Conservation (phyloP, 2,888 invertebrate genomes). For the Cantharis nigra region DNA sequence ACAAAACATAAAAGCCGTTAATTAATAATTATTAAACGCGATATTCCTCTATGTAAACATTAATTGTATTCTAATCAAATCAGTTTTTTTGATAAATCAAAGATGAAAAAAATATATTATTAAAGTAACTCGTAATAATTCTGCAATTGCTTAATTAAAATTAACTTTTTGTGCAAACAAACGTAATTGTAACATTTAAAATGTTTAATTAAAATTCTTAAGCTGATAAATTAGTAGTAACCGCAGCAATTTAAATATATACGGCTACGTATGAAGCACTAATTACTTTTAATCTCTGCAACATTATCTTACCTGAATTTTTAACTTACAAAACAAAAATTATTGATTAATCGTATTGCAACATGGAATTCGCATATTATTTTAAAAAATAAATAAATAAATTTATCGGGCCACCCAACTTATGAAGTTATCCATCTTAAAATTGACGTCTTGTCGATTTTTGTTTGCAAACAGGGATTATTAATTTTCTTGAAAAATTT, state of each 20-base stretch:
- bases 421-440: background rate
- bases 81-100: background rate
- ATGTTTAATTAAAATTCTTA: background rate
- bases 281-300: background rate
- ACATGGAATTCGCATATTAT: background rate
- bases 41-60: background rate
- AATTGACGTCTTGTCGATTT: background rate
- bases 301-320: background rate
- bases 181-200: background rate
- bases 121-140: background rate
- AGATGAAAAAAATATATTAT: background rate
- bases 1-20: background rate
- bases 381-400: background rate
- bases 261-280: background rate
- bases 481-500: background rate
- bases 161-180: background rate
- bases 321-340: background rate
- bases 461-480: background rate
- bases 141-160: background rate
- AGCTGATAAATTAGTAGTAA: background rate
- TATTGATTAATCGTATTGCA: background rate
- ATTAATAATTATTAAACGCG: background rate
- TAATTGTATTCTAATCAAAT: background rate
- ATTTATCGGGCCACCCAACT: background rate
- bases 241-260: background rate